phyloP scores from a whole-genome alignment of 1,140 invertebrate species.

The Teleopsis dalmanni region DNA sequence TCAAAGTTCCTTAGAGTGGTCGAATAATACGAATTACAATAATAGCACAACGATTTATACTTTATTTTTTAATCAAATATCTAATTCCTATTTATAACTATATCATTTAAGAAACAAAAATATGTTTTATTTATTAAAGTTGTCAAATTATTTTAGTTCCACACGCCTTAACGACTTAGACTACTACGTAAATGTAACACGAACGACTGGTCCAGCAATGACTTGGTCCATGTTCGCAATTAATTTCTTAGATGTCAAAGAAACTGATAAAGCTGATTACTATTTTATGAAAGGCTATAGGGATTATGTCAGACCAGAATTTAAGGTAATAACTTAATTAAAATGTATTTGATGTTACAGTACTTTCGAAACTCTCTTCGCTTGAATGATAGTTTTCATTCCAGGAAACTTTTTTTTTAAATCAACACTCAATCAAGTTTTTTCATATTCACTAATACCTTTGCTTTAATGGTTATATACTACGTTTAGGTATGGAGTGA shows the following conservation, averaged over 20 bases:
- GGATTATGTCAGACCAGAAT: constrained; percentile 49
- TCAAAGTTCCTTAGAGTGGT: too few relatives aligned
- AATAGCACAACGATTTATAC: too few relatives aligned
- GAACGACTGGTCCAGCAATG: constrained; percentile 50
- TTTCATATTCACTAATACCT: background rate
- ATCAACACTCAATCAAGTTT: background rate
- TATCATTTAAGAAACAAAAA: too few relatives aligned
- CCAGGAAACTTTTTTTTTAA: background rate
- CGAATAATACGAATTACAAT: too few relatives aligned
- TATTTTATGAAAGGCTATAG: constrained; percentile 49
- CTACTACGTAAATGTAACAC: constrained; percentile 49
- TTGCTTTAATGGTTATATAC: too few relatives aligned
- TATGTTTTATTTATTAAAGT: background rate
- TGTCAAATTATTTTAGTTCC: constrained; percentile 10
- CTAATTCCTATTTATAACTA: too few relatives aligned
- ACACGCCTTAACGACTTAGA: constrained; percentile 48
- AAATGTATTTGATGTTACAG: background rate
- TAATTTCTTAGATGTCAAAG: constrained; percentile 43
- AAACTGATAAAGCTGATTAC: constrained; percentile 37
- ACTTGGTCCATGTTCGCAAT: constrained; percentile 53
- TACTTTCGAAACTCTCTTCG: background rate
- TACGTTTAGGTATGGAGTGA: constrained; percentile 51
- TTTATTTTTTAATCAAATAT: too few relatives aligned
- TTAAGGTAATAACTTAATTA: constrained; percentile 30
- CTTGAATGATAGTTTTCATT: background rate